Conservation (phyloP, 2,797 vertebrate genomes). For the Amblyraja radiata region DNA sequence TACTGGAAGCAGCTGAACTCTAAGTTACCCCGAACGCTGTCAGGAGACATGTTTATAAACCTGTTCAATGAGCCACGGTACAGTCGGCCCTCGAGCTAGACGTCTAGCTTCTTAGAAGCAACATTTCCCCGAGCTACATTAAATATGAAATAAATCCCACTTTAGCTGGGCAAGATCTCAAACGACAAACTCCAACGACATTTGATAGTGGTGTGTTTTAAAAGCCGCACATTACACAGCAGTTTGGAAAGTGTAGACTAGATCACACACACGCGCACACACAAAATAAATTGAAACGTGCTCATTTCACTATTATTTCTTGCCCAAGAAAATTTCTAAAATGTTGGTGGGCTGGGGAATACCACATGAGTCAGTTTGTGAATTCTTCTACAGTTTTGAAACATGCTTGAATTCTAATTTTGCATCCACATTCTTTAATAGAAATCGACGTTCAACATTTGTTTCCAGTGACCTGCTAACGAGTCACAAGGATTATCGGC, state of each 20-base stretch:
- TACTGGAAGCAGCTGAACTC: constrained; percentile 32
- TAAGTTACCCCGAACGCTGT: not conserved
- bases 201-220: not conserved
- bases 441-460: not conserved
- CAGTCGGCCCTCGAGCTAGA: not conserved
- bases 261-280: not conserved
- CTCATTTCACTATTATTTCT: not conserved
- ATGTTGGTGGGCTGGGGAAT: not conserved
- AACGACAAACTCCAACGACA: not conserved
- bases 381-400: not conserved
- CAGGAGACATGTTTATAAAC: constrained; percentile 32
- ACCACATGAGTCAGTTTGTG: not conserved
- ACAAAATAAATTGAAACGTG: not conserved
- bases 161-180: not conserved
- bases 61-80: constrained; percentile 27
- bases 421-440: not conserved
- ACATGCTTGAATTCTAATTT: too few species aligned
- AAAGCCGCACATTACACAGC: not conserved
- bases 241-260: not conserved
- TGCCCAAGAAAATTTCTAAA: not conserved
- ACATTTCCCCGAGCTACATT: constrained; percentile 7
- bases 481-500: not conserved
- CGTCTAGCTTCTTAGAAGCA: constrained; percentile 26
- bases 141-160: constrained; percentile 33
- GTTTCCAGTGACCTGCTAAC: not conserved